Conservation (phyloP, 2,888 invertebrate genomes). For the Heliconius cydno region DNA sequence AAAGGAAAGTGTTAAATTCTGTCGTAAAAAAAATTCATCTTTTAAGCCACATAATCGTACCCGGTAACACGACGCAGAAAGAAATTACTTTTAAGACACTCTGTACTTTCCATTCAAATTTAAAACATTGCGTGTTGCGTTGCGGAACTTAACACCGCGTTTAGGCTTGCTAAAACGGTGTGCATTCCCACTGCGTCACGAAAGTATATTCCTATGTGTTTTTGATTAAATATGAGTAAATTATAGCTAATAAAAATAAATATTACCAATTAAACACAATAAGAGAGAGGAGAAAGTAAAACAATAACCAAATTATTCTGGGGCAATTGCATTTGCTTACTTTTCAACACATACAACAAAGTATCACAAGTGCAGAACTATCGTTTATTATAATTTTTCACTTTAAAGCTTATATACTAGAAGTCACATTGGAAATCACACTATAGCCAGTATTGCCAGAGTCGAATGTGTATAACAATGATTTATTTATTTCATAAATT, state of each 20-base stretch:
- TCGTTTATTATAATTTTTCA: not conserved
- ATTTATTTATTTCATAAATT: too few species aligned
- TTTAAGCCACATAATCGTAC: not conserved
- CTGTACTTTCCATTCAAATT: not conserved
- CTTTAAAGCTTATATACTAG: not conserved
- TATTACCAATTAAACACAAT: not conserved
- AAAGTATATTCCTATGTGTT: not conserved
- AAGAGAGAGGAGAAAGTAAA: conserved; percentile 20
- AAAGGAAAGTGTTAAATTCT: not conserved
- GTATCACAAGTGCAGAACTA: not conserved
- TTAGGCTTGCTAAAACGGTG: not conserved
- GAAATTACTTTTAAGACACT: not conserved
- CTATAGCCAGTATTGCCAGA: too few species aligned
- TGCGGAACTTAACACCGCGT: not conserved
- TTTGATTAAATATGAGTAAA: not conserved
- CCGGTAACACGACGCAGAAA: too few species aligned
- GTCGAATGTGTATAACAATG: too few species aligned
- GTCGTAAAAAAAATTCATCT: not conserved
- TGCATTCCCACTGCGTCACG: not conserved
- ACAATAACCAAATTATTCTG: conserved; percentile 11
- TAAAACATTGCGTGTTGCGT: not conserved
- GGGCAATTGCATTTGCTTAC: conserved; percentile 17
- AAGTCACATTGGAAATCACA: not conserved
- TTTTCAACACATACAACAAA: conserved; percentile 12
- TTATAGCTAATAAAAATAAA: not conserved